Base-by-base conservation (phyloP, 2,797 vertebrate genomes). In the Notolabrus celidotus region DNA sequence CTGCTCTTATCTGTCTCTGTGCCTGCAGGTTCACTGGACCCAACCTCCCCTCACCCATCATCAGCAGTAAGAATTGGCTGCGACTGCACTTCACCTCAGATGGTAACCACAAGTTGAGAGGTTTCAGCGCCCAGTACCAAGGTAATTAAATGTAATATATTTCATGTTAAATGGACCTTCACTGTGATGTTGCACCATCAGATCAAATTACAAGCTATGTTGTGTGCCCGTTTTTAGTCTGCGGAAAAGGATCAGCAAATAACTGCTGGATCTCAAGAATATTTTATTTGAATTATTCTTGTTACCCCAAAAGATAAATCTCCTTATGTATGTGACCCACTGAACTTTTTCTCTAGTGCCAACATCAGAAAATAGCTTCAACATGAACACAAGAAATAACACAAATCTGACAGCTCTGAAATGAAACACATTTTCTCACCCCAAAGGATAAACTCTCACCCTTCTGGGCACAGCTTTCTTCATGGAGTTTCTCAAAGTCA, bases 11-110 rank as follows among this genome's bases (percentile, higher is more conserved):
- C 65, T 67, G 1, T 66, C 5, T 71, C 10, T 50, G 17, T 82
- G 34, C 82, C 69, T 68, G 0, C 93, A 99, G 98, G 98, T 98
- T 99, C 88, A 99, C 97, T 0, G 98, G 98, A 52, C 95, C 94
- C 75, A 98, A 96, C 88, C 94, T 99, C 62, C 98, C 98, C 0
- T 96, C 98, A 0, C 98, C 98, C 0, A 97, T 99, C 61, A 99
- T 99, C 90, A 99, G 98, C 95, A 99, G 97, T 60, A 99, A 99
- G 78, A 99, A 99, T n/a, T 99, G 98, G 98, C 95, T 99, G 17
- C 88, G 97, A 8, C 95, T 99, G 33, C 98, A 99, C 92, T 99
- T 99, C 84, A 98, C 96, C 0, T 96, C 97, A 0, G 98, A 99
- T 0, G 96, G 98, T 58, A 99, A 99, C 94, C 97, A 99, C 93